phyloP scores from a whole-genome alignment of 2,113 vertebrate genomes.

The Etheostoma spectabile region DNA sequence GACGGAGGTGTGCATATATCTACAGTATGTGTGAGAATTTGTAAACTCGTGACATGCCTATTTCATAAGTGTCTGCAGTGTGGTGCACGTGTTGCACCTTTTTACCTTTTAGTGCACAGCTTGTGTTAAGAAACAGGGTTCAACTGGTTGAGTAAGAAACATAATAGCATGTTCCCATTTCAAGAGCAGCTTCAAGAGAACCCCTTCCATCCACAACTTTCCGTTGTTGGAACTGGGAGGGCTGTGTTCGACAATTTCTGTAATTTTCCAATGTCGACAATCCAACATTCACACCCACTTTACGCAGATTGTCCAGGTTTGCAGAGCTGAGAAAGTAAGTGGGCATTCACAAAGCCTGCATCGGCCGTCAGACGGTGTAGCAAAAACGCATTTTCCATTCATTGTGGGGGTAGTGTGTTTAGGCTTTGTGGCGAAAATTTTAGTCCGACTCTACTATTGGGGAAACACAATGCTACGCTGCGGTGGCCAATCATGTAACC shows the following conservation, averaged over 20 bases:
- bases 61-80: slow-evolving; percentile 23
- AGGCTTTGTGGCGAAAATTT: too few relatives aligned
- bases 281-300: not conserved
- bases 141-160: too few relatives aligned
- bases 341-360: too few relatives aligned
- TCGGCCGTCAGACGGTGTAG: too few relatives aligned
- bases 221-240: not conserved
- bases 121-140: slow-evolving; percentile 13
- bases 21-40: slow-evolving; percentile 27
- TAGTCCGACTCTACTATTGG: too few relatives aligned
- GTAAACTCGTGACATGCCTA: slow-evolving; percentile 29
- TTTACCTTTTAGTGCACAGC: slow-evolving; percentile 1
- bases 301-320: not conserved
- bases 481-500: too few relatives aligned
- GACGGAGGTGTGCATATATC: slow-evolving; percentile 68
- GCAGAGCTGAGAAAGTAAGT: too few relatives aligned
- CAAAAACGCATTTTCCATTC: too few relatives aligned
- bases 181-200: not conserved
- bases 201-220: not conserved
- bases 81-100: slow-evolving; percentile 1
- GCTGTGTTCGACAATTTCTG: not conserved
- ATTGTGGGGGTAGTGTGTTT: too few relatives aligned
- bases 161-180: not conserved
- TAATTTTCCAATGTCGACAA: not conserved
- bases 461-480: too few relatives aligned